These are phyloP conservation scores for Oscheius onirici DNA, from an alignment of 2,888 invertebrate species.

Conservation along the genomic window DNA sequence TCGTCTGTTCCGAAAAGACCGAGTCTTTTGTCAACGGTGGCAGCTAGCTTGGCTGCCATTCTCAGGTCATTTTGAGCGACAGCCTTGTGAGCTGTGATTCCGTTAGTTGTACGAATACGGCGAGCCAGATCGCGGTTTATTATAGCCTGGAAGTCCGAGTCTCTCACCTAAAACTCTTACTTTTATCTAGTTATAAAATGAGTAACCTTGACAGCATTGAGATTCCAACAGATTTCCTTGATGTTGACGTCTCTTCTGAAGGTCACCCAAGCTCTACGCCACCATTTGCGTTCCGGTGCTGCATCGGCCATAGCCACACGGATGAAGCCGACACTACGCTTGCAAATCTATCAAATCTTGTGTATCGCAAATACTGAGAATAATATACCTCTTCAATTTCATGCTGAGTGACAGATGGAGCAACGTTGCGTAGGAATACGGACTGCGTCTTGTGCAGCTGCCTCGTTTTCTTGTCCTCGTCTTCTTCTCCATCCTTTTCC, in stretches of 20 bases:
- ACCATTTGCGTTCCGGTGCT: conserved; percentile 92
- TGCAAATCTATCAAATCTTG: conserved; percentile 89
- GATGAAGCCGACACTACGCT: conserved; percentile 89
- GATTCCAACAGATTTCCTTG: conserved; percentile 98
- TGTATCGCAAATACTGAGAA: too few species aligned
- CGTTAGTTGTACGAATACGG: conserved; percentile 89
- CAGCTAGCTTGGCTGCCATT: conserved; percentile 74
- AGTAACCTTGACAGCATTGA: conserved; percentile 89
- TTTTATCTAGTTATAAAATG: too few species aligned
- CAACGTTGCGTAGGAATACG: conserved; percentile 93
- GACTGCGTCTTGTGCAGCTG: conserved; percentile 88
- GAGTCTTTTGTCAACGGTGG: conserved; percentile 73
- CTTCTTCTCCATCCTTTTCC: conserved; percentile 39
- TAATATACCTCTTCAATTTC: conserved; percentile 90
- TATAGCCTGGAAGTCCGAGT: conserved; percentile 91
- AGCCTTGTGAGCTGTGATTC: conserved; percentile 86
- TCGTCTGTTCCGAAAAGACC: conserved; percentile 70
- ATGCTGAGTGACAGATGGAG: conserved; percentile 92
- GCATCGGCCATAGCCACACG: conserved; percentile 97
- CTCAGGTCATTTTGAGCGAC: conserved; percentile 76
- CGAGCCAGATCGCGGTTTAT: conserved; percentile 95
- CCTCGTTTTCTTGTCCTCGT: conserved; percentile 48
- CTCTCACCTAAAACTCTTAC: conserved; percentile 78
- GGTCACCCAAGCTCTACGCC: conserved; percentile 96
- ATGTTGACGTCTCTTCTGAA: conserved; percentile 87